Base-by-base conservation (phyloP, 2,113 vertebrate genomes). In the Hylia prasina region DNA sequence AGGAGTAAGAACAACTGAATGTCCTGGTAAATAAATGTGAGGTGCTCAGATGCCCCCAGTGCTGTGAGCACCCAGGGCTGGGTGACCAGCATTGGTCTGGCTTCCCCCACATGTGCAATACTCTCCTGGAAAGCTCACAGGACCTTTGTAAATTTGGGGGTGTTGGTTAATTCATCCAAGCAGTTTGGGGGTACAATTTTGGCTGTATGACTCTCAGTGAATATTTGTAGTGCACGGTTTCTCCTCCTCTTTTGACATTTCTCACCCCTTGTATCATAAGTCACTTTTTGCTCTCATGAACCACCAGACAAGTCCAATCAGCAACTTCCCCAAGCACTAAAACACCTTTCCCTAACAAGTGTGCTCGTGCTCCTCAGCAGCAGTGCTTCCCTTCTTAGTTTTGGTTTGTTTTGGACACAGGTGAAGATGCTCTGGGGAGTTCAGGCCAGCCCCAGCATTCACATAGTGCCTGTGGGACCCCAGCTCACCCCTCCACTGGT, bases 21-120 rank as follows among this genome's bases (percentile, higher is more conserved):
- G 20, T 15, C 25, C 50, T 21, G 40, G 33, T 19, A 31, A 1
- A 1, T 14, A 40, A 37, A 11, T 1, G 9, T 7, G 57, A 82
- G 45, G 35, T 28, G 47, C 56, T 71, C 2, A 1, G 50, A 10
- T 7, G 21, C 11, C 31, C 58, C 17, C 22, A 20, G 0, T 14
- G 70, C 56, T 33, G 35, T 24, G 35, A 60, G 35, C 28, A 37
- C 1, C 1, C 45, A 23, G 14, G 21, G 2, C 1, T 42, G 56
- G 44, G 56, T 18, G 51, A 42, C 9, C 64, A 71, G 35, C 16
- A 8, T 20, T 15, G 7, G 1, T 56, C 47, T 86, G 63, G n/a
- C 20, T 68, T 72, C 8, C 9, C 10, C 17, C 3, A 31, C 10
- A 7, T 0, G 2, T 40, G 17, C 27, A 68, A 10, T 6, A 6